Base-by-base conservation (phyloP, 2,888 invertebrate genomes). In the Dione juno region DNA sequence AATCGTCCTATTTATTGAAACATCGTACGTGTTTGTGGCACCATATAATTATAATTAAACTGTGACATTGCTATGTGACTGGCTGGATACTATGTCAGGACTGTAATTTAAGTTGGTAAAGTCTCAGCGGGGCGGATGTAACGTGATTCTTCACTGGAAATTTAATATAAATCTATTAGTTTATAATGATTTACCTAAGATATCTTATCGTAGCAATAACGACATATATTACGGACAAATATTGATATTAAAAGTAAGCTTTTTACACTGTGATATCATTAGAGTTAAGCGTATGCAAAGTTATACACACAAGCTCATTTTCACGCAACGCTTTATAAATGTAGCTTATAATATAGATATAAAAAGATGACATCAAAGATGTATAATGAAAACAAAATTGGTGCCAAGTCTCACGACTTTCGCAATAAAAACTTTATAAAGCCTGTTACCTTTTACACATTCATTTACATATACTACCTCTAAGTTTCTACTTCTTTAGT, bases 1-100 rank as follows among this genome's bases (percentile, higher is more conserved):
- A 80, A 77, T 79, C 78, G 77, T 73, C 75, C 86, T 82, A 86
- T 82, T 86, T 86, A 89, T 89, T 87, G 77, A 87, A 67, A 70
- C 67, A 48, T 66, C 13, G 19, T 45, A 45, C 61, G 68, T 63
- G 66, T 71, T 53, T 67, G 61, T 61, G 52, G 52, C 64, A 59
- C 52, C 40, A 37, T 70, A 54, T 69, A 74, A 72, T 72, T 69
- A 67, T 68, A 64, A 41, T 52, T 13, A 67, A 58, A 72, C 72
- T 69, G 41, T 66, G 68, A 57, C 37, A 68, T 13, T 59, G 52
- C 48, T 50, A 37, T 45, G 45, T 70, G 54, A 67, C 54, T 73
- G 69, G 63, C 53, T 67, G 67, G n/a, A 67, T 40, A 67, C 54
- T 43, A 43, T 63, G 37, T 43, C 52, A 57, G 58, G 61, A 63